Evolutionary conservation across 2,888 invertebrate genomes (phyloP).

Genomic region (Nomada lathburiana): DNA sequence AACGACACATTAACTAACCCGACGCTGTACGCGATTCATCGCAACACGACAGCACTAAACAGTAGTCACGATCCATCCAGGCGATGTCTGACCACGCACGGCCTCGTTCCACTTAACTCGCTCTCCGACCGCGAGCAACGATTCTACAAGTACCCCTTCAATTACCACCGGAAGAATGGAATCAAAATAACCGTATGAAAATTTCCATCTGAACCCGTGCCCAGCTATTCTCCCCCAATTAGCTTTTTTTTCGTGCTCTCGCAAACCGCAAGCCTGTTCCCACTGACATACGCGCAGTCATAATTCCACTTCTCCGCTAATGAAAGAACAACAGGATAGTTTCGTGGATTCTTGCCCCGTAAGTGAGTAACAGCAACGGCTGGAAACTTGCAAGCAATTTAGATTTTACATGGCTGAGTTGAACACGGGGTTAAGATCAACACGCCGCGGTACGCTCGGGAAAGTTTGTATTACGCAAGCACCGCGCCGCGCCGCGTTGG

Average conservation of each 20-base stretch:
- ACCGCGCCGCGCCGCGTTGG: slow-evolving; percentile 9
- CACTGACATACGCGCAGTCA: slow-evolving; percentile 42
- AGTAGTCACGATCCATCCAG: background rate
- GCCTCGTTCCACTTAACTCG: slow-evolving; percentile 9
- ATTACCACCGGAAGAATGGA: slow-evolving; percentile 38
- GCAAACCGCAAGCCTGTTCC: slow-evolving; percentile 22
- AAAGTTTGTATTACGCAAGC: slow-evolving; percentile 62
- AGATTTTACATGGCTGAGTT: slow-evolving; percentile 66
- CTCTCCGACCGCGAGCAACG: background rate
- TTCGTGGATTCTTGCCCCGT: slow-evolving; percentile 62
- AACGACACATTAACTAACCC: background rate
- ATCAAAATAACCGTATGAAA: slow-evolving; percentile 34
- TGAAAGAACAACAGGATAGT: slow-evolving; percentile 67
- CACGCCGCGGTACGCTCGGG: slow-evolving; percentile 44
- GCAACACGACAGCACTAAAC: background rate
- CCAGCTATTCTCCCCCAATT: background rate
- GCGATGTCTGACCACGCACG: slow-evolving; percentile 11
- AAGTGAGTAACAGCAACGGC: slow-evolving; percentile 42
- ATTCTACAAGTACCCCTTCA: slow-evolving; percentile 29
- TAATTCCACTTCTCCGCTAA: slow-evolving; percentile 54
- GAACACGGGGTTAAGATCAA: slow-evolving; percentile 65
- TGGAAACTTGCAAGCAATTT: slow-evolving; percentile 64
- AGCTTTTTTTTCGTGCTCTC: slow-evolving; percentile 2
- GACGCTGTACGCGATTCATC: background rate
- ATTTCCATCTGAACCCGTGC: background rate